Percentiles rank a stretch among this genome's conserved stretches.
phyloP scores from a whole-genome alignment of 2,113 vertebrate genomes.

The Silurus meridionalis region DNA sequence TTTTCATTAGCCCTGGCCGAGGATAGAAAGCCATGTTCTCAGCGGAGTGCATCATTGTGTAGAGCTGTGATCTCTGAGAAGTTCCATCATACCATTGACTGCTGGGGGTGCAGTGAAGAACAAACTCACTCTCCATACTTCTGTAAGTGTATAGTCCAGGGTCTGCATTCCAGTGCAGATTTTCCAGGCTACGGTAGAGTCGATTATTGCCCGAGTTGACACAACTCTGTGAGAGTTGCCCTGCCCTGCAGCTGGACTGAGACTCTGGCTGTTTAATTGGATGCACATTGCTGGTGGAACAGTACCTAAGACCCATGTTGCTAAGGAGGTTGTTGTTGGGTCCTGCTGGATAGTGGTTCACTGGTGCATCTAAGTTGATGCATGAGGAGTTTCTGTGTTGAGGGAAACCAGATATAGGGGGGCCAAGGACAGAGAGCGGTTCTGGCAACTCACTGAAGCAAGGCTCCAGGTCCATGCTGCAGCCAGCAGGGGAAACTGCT shows the following conservation, averaged over 20 bases:
- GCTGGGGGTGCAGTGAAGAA: constrained; percentile 74
- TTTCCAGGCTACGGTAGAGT: constrained; percentile 86
- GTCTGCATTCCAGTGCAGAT: constrained; percentile 79
- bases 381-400: constrained; percentile 63
- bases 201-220: constrained; percentile 58
- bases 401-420: constrained; percentile 64
- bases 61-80: constrained; percentile 63
- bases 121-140: constrained; percentile 77
- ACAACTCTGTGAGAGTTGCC: constrained; percentile 38
- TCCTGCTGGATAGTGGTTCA: constrained; percentile 67
- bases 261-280: constrained; percentile 68
- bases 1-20: constrained; percentile 62
- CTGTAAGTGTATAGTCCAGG: constrained; percentile 66
- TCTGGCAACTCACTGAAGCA: constrained; percentile 71
- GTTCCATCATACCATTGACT: constrained; percentile 74
- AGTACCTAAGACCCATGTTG: constrained; percentile 78
- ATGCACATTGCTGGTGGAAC: constrained; percentile 69
- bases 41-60: constrained; percentile 59
- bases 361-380: constrained; percentile 67
- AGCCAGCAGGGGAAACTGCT: constrained; percentile 68
- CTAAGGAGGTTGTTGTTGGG: constrained; percentile 73
- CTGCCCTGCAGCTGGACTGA: constrained; percentile 52
- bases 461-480: constrained; percentile 76
- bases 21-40: constrained; percentile 67
- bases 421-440: constrained; percentile 65